Conservation (phyloP, 1,140 invertebrate genomes). For the Philotrypesis tridentata region DNA sequence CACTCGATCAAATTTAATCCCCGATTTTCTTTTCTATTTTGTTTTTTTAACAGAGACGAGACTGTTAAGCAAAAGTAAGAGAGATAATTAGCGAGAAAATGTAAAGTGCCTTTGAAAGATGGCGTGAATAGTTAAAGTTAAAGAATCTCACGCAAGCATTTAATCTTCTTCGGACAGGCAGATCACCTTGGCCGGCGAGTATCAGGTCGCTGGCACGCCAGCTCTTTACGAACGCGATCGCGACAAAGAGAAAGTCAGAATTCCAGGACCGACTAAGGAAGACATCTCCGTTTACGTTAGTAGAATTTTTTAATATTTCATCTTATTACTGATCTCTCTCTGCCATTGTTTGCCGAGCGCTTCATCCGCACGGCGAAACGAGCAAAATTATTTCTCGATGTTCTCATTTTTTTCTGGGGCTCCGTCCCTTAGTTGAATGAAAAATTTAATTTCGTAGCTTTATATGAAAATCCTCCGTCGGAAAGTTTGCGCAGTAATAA, state of each 20-base stretch:
- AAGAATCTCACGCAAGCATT: constrained; percentile 29
- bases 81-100: background rate
- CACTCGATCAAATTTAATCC: background rate
- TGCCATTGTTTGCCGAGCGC: too few relatives aligned
- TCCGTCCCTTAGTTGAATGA: too few relatives aligned
- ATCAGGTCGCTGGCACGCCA: constrained; percentile 86
- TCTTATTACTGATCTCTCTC: constrained; percentile 58
- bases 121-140: constrained; percentile 1
- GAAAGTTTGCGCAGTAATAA: too few relatives aligned
- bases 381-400: too few relatives aligned
- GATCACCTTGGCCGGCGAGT: constrained; percentile 87
- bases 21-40: background rate
- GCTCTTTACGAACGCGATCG: constrained; percentile 87
- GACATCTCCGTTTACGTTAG: constrained; percentile 89
- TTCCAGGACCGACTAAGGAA: constrained; percentile 88
- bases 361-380: too few relatives aligned
- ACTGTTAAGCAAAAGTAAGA: background rate
- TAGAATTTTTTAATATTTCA: constrained; percentile 50
- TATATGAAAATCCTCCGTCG: too few relatives aligned
- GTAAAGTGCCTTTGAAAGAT: constrained; percentile 30
- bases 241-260: constrained; percentile 87
- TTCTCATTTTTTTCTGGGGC: too few relatives aligned
- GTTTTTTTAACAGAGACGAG: background rate
- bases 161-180: constrained; percentile 71
- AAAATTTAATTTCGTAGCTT: too few relatives aligned